Evolutionary conservation across 2,113 vertebrate genomes (phyloP).

Genomic region (Spermophilus dauricus): DNA sequence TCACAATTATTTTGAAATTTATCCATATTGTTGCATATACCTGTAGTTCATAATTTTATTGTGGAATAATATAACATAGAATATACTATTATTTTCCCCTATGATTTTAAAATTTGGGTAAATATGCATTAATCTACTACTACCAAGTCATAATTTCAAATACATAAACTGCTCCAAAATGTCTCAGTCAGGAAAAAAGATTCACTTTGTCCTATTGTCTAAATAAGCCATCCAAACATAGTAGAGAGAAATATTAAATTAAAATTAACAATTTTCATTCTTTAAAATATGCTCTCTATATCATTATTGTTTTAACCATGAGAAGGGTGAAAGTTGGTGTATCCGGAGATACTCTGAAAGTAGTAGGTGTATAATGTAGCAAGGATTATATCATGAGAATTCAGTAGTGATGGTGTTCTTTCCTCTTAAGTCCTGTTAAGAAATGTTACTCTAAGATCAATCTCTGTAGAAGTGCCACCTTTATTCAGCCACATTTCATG

Average conservation of each 20-base stretch:
- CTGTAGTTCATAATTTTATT: too few relatives aligned
- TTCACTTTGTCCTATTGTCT: background rate
- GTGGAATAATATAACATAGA: background rate
- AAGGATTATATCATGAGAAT: background rate
- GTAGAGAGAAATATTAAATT: background rate
- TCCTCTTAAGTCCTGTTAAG: background rate
- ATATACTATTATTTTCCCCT: background rate
- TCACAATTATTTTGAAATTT: background rate
- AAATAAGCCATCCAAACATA: background rate
- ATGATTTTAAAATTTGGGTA: background rate
- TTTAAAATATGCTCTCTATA: conserved; percentile 22
- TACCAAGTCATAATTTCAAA: background rate
- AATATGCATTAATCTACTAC: background rate
- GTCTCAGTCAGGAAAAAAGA: background rate
- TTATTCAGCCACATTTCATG: background rate
- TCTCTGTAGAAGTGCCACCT: background rate
- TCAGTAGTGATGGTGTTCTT: background rate
- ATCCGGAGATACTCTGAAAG: background rate
- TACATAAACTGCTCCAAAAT: background rate
- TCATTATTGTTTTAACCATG: background rate
- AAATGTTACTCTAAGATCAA: background rate
- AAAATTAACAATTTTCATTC: background rate
- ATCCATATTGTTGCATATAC: background rate
- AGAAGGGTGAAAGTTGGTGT: background rate
- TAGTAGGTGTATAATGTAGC: background rate